These are phyloP conservation scores for Galerucella nymphaeae DNA, from an alignment of 2,888 invertebrate species.

Conservation along the genomic window DNA sequence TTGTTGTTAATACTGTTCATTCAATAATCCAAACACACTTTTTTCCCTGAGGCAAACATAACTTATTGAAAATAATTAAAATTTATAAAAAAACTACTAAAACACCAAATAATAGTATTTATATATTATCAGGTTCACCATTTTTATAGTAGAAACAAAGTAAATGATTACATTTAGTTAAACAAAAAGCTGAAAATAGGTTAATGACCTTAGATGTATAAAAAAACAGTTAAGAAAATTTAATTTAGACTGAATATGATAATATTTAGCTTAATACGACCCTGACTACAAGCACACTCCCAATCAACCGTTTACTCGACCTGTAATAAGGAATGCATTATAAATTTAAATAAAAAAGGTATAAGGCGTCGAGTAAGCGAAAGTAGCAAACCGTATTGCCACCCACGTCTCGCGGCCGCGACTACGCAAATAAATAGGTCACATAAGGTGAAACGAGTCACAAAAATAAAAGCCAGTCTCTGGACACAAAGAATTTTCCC, in stretches of 20 bases:
- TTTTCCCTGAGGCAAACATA: neutral
- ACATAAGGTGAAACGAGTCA: conserved; percentile 36
- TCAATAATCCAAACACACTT: neutral
- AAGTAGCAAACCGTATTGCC: conserved; percentile 24
- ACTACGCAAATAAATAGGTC: conserved; percentile 30
- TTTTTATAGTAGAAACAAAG: too few relatives aligned
- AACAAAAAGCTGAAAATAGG: neutral
- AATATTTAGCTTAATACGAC: conserved; percentile 6
- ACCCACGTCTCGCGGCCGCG: conserved; percentile 30
- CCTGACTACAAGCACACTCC: conserved; percentile 17
- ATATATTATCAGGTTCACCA: neutral
- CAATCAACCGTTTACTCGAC: conserved; percentile 20
- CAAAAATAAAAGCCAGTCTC: conserved; percentile 21
- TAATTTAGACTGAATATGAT: neutral
- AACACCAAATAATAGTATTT: too few relatives aligned
- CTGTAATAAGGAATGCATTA: conserved; percentile 12
- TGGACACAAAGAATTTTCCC: conserved; percentile 31
- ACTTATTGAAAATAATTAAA: neutral
- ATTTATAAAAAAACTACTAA: neutral
- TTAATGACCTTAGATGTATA: neutral
- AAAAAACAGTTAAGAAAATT: neutral
- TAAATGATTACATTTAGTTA: neutral
- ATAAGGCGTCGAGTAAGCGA: conserved; percentile 11
- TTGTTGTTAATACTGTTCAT: neutral
- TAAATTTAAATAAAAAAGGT: conserved; percentile 6